Evolutionary conservation across 2,888 invertebrate genomes (phyloP), one percentile per base, ranked within the genome.

Genomic region (Idaea aversata): DNA sequence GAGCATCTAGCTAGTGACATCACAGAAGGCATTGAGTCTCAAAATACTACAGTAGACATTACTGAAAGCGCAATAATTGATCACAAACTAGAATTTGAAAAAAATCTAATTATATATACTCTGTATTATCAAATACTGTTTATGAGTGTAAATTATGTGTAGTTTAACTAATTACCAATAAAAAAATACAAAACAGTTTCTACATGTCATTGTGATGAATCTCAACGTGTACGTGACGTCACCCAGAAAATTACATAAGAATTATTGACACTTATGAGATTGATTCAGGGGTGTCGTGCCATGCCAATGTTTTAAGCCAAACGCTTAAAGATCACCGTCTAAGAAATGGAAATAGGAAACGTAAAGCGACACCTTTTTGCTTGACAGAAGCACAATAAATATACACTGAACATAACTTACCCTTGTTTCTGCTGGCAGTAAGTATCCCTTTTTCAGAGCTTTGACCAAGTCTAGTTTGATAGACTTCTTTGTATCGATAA

Each of bases 341-440:
- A 87, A 88, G 87, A 90, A 85, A 84, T 84, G 59, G 80, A 88
- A 87, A 85, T 79, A 88, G 83, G 85, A 89, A 89, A 85, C 83
- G 80, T 82, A 87, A 91, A 93, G 91, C 91, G 88, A 91, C 90
- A 93, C 91, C 91, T 87, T 85, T 85, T 85, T 85, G 87, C 87
- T 89, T 83, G 79, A 83, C 84, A 83, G 76, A 90, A 90, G 91
- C 91, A 89, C 84, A 90, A 84, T 75, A 77, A 71, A 77, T 82
- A 78, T 70, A 72, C 64, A 77, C 73, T 73, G 72, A 63, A 75
- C 77, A 79, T 79, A 75, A 96, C 97, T 98, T 95, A 98, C 98
- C 97, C 98, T 95, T 87, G 97, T 96, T 95, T 97, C 97, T 87
- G 98, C 97, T 89, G 97, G 96, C 93, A 98, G 94, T 83, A 98